These are phyloP conservation scores for Coreius guichenoti DNA, from an alignment of 2,797 vertebrate genomes.

Conservation along the genomic window DNA sequence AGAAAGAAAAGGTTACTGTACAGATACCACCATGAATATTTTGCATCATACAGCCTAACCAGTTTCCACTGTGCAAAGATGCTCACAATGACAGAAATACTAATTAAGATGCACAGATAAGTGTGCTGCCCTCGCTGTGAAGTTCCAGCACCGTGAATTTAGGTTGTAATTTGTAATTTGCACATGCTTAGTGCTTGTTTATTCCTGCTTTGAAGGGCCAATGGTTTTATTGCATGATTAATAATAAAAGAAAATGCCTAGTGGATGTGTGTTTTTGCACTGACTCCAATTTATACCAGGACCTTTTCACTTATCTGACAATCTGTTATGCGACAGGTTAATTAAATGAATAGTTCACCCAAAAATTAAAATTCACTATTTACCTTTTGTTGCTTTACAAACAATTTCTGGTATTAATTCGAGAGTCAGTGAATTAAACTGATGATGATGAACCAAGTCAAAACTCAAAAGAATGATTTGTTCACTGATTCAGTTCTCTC, in stretches of 20 bases:
- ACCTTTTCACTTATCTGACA: not conserved
- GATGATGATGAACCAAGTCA: not conserved
- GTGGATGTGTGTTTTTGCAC: constrained; percentile 7
- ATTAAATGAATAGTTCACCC: not conserved
- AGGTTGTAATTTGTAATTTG: constrained; percentile 27
- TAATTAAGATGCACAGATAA: constrained; percentile 60
- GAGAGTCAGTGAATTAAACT: not conserved
- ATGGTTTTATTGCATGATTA: not conserved
- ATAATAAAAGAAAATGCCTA: not conserved
- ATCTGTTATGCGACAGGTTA: not conserved
- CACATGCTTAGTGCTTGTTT: constrained; percentile 13
- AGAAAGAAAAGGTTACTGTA: constrained; percentile 25
- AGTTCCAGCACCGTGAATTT: constrained; percentile 1
- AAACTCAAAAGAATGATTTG: not conserved
- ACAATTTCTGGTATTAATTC: not conserved
- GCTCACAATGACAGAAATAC: constrained; percentile 40
- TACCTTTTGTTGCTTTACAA: not conserved
- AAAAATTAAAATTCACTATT: not conserved
- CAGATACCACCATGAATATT: constrained; percentile 19
- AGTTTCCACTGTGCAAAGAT: constrained; percentile 50
- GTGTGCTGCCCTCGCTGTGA: constrained; percentile 19
- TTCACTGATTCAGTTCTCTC: not conserved
- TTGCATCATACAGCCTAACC: constrained; percentile 34
- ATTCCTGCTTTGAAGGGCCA: not conserved
- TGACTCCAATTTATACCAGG: not conserved